Evolutionary conservation across 1,140 invertebrate genomes (phyloP), one percentile per base, ranked within the genome.

Genomic region (Glomeris maerens): DNA sequence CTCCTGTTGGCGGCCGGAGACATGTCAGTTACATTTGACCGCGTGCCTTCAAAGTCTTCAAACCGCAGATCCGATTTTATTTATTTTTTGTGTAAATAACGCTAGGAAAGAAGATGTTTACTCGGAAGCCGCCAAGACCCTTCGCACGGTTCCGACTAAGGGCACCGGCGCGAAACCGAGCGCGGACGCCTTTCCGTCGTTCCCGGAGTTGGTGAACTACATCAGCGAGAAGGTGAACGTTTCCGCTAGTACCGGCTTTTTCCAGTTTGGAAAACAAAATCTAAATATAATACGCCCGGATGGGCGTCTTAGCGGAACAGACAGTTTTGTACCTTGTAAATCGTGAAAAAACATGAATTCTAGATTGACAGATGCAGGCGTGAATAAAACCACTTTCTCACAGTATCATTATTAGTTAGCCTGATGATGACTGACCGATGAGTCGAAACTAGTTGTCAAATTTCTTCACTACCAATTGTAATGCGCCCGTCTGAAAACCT

Each of bases 1-100:
- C 67, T 94, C 28, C 67, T 94, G n/a, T 62, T 90, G 22, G 84
- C 86, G 10, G 80, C 79, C 58, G 86, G 84, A 28, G 88, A 94
- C 63, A 74, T 66, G 82, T 85, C 66, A 68, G 71, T 66, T 41
- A 13, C 41, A 36, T n/a, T n/a, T n/a, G n/a, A n/a, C n/a, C n/a
- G n/a, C n/a, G n/a, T n/a, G n/a, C n/a, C n/a, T n/a, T n/a, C n/a
- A n/a, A n/a, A n/a, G n/a, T n/a, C n/a, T n/a, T n/a, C n/a, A n/a
- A n/a, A n/a, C n/a, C n/a, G n/a, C n/a, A n/a, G n/a, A n/a, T n/a
- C n/a, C n/a, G n/a, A n/a, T n/a, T n/a, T n/a, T 31, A 22, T 49
- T 17, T 45, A 46, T n/a, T 41, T 48, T 57, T 54, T 55, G 56
- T 60, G 62, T 66, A 31, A n/a, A n/a, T n/a, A n/a, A n/a, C n/a